Conservation (phyloP, 92 coral and sea anemone genomes). For the Actinostola sp. region DNA sequence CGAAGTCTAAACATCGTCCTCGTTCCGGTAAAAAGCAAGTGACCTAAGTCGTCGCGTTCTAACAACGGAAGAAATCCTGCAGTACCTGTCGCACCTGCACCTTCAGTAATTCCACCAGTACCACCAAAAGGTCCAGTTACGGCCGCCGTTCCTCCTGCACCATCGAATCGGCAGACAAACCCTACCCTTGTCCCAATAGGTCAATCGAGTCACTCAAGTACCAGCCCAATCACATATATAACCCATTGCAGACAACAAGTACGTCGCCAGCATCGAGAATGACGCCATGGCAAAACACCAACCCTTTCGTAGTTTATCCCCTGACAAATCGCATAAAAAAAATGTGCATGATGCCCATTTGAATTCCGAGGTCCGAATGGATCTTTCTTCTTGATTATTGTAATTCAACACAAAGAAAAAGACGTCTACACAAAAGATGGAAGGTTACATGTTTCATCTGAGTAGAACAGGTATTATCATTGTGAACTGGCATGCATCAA, state of each 20-base stretch:
- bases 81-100: background rate
- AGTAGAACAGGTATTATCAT: conserved; percentile 5
- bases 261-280: background rate
- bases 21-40: conserved; percentile 24
- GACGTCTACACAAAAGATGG: conserved; percentile 24
- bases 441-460: conserved; percentile 5
- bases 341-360: conserved; percentile 51
- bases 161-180: too few species aligned
- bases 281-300: conserved; percentile 29
- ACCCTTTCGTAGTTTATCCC: conserved; percentile 32
- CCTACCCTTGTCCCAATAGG: too few species aligned
- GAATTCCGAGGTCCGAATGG: conserved; percentile 36
- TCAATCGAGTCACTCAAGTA: background rate
- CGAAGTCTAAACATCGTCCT: conserved; percentile 45
- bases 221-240: conserved; percentile 5
- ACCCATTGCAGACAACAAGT: background rate
- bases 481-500: conserved; percentile 22
- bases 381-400: conserved; percentile 18
- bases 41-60: conserved; percentile 1
- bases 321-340: conserved; percentile 24
- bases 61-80: background rate
- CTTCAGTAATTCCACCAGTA: conserved; percentile 10
- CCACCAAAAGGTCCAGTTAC: conserved; percentile 5
- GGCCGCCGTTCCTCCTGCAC: conserved; percentile 1
- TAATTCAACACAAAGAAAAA: conserved; percentile 33